Base-by-base conservation (phyloP, 2,888 invertebrate genomes). In the Pollenia griseotomentosa region DNA sequence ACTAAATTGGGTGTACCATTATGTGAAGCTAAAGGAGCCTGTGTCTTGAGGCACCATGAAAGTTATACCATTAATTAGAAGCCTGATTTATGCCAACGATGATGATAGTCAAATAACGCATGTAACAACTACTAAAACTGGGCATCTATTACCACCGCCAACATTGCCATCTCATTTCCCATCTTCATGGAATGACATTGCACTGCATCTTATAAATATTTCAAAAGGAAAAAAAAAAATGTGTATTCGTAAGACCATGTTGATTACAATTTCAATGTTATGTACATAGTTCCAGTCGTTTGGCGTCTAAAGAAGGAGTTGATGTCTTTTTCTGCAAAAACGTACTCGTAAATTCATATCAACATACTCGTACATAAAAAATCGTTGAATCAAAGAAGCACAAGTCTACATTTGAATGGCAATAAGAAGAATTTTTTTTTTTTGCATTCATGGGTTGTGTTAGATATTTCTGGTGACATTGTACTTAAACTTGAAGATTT, bases 1-100 rank as follows among this genome's bases (percentile, higher is more conserved):
- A 46, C 19, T 33, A 19, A 73, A 71, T 66, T 73, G 46, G 46
- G 44, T 63, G 55, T 14, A 48, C 55, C 55, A 61, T 63, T 23
- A 53, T 65, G 46, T 68, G 48, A 14, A 65, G 14, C 23, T 68
- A 46, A 16, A 10, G 53, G 10, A 55, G 70, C 53, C 16, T 70
- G 70, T 40, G 40, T 53, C 53, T 70, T 40, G 57, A 83, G 75
- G 51, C 59, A 65, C 44, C 70, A 73, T 70, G 74, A 85, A 86
- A 88, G 68, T 86, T 84, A 86, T 84, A 88, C 92, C 91, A 91
- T 92, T 91, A 91, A 91, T 91, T 91, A 92, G 92, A 80, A 78
- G 87, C 91, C 90, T 91, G 91, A 91, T 91, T 91, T 91, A 91
- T 91, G 90, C 89, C 88, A 80, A 88, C 88, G 83, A 83, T 82